Base-by-base conservation (phyloP, 2,113 vertebrate genomes). In the Phasianus colchicus region DNA sequence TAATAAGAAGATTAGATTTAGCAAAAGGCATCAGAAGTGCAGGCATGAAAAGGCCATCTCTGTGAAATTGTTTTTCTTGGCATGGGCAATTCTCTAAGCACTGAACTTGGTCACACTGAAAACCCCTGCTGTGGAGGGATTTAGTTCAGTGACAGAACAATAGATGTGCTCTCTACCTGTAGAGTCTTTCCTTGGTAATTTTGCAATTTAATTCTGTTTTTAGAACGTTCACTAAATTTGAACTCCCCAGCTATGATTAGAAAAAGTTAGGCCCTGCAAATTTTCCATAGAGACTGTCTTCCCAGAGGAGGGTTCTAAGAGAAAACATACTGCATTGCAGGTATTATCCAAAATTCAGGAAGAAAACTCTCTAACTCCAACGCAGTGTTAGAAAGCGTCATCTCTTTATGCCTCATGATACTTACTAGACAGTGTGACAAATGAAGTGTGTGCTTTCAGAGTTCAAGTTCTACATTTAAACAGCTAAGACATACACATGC, bases 1-100 rank as follows among this genome's bases (percentile, higher is more conserved):
- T 95, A 92, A 95, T 93, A 76, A 95, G 66, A 80, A 94, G n/a
- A 92, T 95, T 70, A 93, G 30, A 45, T 86, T 69, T 83, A 75
- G 52, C 6, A 79, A 92, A 89, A 92, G 18, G 15, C 54, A 78
- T 74, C 83, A 21, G 79, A 83, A 9, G 40, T 55, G 38, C 30
- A 58, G 8, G 22, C 25, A 85, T 24, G 75, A 72, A 93, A 96
- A 88, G n/a, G 55, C 45, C 50, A 72, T 6, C 32, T 80, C 77
- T 76, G 32, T 88, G 81, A 86, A 89, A 91, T 67, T 86, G 42
- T 13, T 88, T 92, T 89, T 84, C 69, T 78, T 64, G 54, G 52
- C 54, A 67, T 11, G 72, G 16, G 15, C 1, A 1, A 2, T 30
- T 88, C 16, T 76, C 16, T 74, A 74, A 89, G 76, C 36, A 18